Conservation (phyloP, 2,797 vertebrate genomes). For the Myripristis jacobus region DNA sequence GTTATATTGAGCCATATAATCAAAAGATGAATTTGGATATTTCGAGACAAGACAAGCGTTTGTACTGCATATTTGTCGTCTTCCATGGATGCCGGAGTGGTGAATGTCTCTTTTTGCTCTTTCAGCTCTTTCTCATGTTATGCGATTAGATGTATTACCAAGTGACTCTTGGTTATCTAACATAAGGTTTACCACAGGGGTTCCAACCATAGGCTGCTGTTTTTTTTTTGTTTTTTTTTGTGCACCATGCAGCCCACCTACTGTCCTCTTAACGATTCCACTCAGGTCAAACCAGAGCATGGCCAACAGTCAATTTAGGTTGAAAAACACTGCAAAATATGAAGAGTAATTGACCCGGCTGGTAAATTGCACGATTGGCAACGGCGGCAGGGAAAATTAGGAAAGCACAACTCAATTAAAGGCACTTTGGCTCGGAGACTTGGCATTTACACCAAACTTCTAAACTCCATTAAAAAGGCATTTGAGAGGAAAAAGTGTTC, state of each 20-base stretch:
- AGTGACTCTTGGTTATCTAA: slow-evolving; percentile 29
- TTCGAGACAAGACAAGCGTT: slow-evolving; percentile 50
- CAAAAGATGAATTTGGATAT: slow-evolving; percentile 66
- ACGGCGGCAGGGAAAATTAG: slow-evolving; percentile 78
- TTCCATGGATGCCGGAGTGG: slow-evolving; percentile 13
- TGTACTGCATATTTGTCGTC: slow-evolving; percentile 35
- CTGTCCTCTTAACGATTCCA: slow-evolving; percentile 66
- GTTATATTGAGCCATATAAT: slow-evolving; percentile 67
- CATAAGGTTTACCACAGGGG: slow-evolving; percentile 19
- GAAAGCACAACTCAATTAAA: slow-evolving; percentile 86
- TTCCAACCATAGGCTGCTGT: slow-evolving; percentile 6
- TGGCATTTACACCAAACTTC: slow-evolving; percentile 87
- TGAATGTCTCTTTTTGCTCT: slow-evolving; percentile 2
- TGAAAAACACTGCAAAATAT: slow-evolving; percentile 77
- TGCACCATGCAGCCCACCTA: slow-evolving; percentile 25
- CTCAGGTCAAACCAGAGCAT: slow-evolving; percentile 68
- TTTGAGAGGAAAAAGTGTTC: slow-evolving; percentile 81
- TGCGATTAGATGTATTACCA: slow-evolving; percentile 31
- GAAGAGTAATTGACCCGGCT: slow-evolving; percentile 81
- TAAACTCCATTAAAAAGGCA: slow-evolving; percentile 86
- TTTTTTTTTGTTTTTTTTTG: slow-evolving; percentile 2
- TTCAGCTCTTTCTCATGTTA: slow-evolving; percentile 30
- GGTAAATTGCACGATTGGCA: slow-evolving; percentile 84
- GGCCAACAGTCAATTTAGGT: slow-evolving; percentile 76
- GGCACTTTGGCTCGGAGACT: slow-evolving; percentile 82